These are phyloP conservation scores for Epinotia nisella DNA, from an alignment of 2,888 invertebrate genomes.

Conservation along the genomic window DNA sequence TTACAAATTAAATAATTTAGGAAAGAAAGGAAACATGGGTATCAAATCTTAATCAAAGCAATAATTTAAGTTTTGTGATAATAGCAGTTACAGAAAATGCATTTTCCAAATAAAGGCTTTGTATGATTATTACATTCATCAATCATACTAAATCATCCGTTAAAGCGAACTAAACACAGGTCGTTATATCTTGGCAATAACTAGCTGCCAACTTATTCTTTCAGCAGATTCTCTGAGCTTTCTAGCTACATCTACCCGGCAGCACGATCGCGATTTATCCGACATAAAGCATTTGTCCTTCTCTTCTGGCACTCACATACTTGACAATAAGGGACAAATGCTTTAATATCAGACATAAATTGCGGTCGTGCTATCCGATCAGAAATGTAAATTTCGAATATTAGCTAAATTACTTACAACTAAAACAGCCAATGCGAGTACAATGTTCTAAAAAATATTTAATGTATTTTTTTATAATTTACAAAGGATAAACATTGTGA, in stretches of 20 bases:
- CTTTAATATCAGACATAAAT: not conserved
- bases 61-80: not conserved
- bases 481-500: constrained; percentile 27
- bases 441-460: constrained; percentile 28
- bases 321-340: not conserved
- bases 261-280: not conserved
- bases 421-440: constrained; percentile 43
- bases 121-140: not conserved
- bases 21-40: not conserved
- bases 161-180: constrained; percentile 17
- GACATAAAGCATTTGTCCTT: not conserved
- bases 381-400: constrained; percentile 18
- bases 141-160: not conserved
- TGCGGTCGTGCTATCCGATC: not conserved
- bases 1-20: constrained; percentile 33
- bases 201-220: constrained; percentile 17
- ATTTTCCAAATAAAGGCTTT: not conserved
- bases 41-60: constrained; percentile 6
- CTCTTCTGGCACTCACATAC: not conserved
- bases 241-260: not conserved
- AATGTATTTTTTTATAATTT: not conserved
- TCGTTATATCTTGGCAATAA: constrained; percentile 8
- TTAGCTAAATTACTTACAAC: constrained; percentile 27
- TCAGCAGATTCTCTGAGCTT: not conserved
- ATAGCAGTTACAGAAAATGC: constrained; percentile 1